phyloP scores from a whole-genome alignment of 2,888 invertebrate genomes.

The Pomacea canaliculata region DNA sequence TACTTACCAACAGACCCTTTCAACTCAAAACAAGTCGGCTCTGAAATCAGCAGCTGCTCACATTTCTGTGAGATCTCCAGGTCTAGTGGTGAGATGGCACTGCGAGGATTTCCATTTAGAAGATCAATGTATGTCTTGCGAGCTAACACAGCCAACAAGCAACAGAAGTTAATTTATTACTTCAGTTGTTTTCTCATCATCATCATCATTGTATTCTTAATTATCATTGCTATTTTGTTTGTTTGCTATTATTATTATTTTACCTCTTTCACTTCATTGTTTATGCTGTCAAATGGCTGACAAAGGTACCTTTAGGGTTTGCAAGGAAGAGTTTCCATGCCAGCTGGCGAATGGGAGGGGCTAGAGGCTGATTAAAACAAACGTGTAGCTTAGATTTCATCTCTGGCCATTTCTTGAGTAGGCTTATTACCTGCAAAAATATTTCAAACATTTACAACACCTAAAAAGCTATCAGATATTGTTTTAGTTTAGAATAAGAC shows the following conservation, averaged over 20 bases:
- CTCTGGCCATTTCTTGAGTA: conserved; percentile 68
- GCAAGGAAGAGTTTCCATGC: conserved; percentile 66
- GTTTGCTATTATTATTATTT: background rate
- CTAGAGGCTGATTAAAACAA: conserved; percentile 66
- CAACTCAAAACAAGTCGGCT: conserved; percentile 59
- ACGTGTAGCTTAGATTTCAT: conserved; percentile 65
- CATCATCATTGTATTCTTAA: background rate
- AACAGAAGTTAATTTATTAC: background rate
- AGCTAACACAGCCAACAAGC: conserved; percentile 46
- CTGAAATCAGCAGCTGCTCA: conserved; percentile 63
- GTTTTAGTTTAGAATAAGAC: too few species aligned
- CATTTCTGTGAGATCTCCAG: conserved; percentile 66
- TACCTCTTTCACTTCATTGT: too few species aligned
- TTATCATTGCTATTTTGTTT: background rate
- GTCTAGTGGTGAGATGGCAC: conserved; percentile 65
- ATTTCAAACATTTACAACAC: too few species aligned
- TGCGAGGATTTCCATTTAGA: conserved; percentile 59
- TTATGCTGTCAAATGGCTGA: too few species aligned
- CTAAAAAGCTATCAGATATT: too few species aligned
- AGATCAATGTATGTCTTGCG: conserved; percentile 64
- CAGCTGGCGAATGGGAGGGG: conserved; percentile 58
- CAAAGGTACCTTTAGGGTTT: conserved; percentile 56
- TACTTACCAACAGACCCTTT: conserved; percentile 64
- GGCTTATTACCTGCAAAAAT: conserved; percentile 40
- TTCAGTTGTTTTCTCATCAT: too few species aligned